phyloP scores from a whole-genome alignment of 53 echinoderm and acorn worm species.

The Echinometra lucunter region DNA sequence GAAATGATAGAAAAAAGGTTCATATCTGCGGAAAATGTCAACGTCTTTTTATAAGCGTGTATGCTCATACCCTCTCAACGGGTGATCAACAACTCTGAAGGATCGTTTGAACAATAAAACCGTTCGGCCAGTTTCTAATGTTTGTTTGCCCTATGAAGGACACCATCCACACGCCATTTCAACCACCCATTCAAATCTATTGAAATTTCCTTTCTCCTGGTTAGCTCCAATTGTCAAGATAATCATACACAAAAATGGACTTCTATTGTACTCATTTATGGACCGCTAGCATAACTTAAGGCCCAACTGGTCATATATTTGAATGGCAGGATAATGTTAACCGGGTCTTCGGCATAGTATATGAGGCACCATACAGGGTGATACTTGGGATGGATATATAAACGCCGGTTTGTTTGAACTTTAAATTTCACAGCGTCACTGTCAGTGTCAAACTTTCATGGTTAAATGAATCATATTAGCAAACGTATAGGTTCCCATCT shows the following conservation, averaged over 20 bases:
- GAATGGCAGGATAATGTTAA: no score
- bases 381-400: neutral
- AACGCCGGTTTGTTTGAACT: constrained; percentile 21
- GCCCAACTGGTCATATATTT: neutral
- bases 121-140: constrained; percentile 22
- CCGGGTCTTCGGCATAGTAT: neutral
- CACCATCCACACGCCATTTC: constrained; percentile 48
- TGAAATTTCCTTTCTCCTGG: neutral
- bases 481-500: neutral
- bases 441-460: constrained; percentile 31
- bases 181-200: constrained; percentile 10
- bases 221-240: constrained; percentile 32
- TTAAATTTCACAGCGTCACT: constrained; percentile 4
- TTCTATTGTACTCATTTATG: constrained; percentile 6
- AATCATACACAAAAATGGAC: constrained; percentile 23
- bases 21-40: constrained; percentile 51
- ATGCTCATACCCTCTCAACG: constrained; percentile 48
- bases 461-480: neutral
- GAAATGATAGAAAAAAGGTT: neutral
- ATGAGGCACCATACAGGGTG: neutral
- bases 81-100: constrained; percentile 39
- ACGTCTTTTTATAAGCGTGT: constrained; percentile 43
- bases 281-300: neutral
- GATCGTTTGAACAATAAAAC: neutral
- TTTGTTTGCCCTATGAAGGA: constrained; percentile 41